A percentile compares a stretch with the other conserved stretches of the same genome.
Conservation (phyloP, 2,797 vertebrate species). For the Sebastes itinus region DNA sequence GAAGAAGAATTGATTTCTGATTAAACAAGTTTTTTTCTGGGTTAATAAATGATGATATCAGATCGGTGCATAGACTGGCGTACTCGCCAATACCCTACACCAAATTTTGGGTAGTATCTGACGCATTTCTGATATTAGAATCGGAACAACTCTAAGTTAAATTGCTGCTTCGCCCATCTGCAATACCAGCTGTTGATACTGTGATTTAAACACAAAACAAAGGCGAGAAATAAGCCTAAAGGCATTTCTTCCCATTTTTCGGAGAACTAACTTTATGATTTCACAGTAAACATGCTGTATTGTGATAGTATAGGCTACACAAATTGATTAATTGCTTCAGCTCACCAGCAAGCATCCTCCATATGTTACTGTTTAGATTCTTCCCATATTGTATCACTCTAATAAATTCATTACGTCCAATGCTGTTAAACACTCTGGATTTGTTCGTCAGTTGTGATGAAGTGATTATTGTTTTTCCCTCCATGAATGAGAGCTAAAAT, state of each 20-base stretch:
- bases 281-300: constrained; percentile 8
- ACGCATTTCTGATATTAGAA: neutral
- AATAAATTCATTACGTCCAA: constrained; percentile 8
- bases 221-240: constrained; percentile 7
- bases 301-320: neutral
- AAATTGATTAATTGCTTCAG: constrained; percentile 32
- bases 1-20: no score
- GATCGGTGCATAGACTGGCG: no score
- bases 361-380: constrained; percentile 22
- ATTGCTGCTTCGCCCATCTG: constrained; percentile 71
- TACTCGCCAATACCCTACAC: neutral
- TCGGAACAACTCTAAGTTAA: constrained; percentile 31
- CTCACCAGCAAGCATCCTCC: constrained; percentile 3
- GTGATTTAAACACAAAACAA: constrained; percentile 32
- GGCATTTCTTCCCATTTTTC: constrained; percentile 26
- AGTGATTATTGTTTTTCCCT: constrained; percentile 3
- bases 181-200: constrained; percentile 67
- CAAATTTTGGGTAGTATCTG: neutral
- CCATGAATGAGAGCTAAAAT: constrained; percentile 16
- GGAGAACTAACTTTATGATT: constrained; percentile 17
- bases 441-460: constrained; percentile 9
- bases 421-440: constrained; percentile 13
- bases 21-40: no score
- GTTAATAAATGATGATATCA: no score
- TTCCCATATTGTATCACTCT: neutral